These are phyloP conservation scores for Mesorhabditis belari DNA, from an alignment of 2,888 invertebrate species.

Conservation along the genomic window DNA sequence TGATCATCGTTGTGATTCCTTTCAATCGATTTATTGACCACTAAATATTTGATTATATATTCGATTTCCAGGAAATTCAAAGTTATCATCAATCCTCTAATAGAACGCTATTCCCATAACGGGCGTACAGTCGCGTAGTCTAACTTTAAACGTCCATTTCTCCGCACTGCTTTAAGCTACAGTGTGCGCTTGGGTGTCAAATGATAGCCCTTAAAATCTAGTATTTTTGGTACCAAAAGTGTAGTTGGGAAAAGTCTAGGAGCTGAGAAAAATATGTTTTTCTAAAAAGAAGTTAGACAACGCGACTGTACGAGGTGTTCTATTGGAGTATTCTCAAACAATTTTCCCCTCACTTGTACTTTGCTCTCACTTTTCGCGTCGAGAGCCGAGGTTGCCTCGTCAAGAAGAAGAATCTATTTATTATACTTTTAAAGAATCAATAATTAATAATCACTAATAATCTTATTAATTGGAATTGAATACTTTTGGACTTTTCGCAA, in stretches of 20 bases:
- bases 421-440: background rate
- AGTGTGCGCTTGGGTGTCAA: too few species aligned
- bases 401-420: conserved; percentile 10
- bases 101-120: too few species aligned
- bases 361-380: conserved; percentile 30
- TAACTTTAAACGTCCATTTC: too few species aligned
- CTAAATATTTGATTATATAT: background rate
- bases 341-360: conserved; percentile 13
- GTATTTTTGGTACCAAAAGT: too few species aligned
- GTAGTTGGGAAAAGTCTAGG: too few species aligned
- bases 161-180: background rate
- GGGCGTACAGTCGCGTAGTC: too few species aligned
- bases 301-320: conserved; percentile 19
- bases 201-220: too few species aligned
- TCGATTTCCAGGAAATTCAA: too few species aligned
- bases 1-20: conserved; percentile 7
- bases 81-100: too few species aligned
- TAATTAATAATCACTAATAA: background rate
- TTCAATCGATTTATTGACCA: background rate
- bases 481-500: conserved; percentile 22
- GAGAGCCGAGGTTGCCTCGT: conserved; percentile 27
- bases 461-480: too few species aligned
- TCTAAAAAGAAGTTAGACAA: too few species aligned
- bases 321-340: background rate
- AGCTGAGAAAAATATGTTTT: too few species aligned